Base-by-base conservation (phyloP, 92 coral and sea anemone species). In the Virgularia gustaviana region DNA sequence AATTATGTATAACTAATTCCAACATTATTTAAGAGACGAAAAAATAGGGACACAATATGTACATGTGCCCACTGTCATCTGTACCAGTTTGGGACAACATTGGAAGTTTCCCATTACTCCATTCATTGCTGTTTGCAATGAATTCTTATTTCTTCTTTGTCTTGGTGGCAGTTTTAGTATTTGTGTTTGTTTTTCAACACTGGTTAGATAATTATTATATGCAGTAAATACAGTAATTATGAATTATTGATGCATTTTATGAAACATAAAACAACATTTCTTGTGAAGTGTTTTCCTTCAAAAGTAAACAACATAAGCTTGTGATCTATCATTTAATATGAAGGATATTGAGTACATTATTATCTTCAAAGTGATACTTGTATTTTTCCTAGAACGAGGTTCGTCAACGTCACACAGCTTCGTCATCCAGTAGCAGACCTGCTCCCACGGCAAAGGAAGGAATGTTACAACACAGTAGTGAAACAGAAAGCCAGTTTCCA, bases 401-500 rank as follows among this genome's bases (percentile, higher is more conserved):
- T 16, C 55, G 57, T 1, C 73, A 44, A 45, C 73, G 73, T 38
- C 20, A 9, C 8, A 33, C 20, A 0, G 61, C 44, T 24, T 1
- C 25, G 32, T 47, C 30, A 68, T 18, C 75, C 39, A 68, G 31
- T 33, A 44, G 32, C 0, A 28, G 38, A 34, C 45, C 60, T 68
- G 44, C 60, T 23, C 45, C 6, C 19, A 61, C 47, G 34, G 44
- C 35, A 13, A 12, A n/a, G 18, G 44, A 49, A 34, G 45, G 18
- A 3, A 30, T 68, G 36, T 31, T 20, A 11, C 60, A 20, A 1
- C 24, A 44, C n/a, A 15, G 58, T 3, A 52, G 58, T 52, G 75
- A 68, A 24, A 47, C 75, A 3, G 75, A 68, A 25, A 68, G 36
- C 27, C 75, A 68, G 45, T 68, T 68, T 24, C 75, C 75, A 7